A percentile compares a stretch with the other conserved stretches of the same genome.
phyloP scores from a whole-genome alignment of 2,888 invertebrate genomes.

The Incurvaria masculella region DNA sequence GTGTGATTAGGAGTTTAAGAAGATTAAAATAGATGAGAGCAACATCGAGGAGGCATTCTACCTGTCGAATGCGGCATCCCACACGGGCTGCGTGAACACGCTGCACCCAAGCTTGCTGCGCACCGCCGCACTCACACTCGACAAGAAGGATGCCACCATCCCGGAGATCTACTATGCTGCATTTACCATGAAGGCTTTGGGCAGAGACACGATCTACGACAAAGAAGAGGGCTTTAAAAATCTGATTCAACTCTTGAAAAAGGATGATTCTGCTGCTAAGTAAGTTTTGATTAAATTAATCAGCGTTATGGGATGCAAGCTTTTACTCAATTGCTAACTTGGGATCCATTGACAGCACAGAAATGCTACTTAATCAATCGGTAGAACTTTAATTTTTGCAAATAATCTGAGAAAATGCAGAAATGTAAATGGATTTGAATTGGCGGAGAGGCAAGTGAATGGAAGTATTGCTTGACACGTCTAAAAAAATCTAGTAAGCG shows the following conservation, averaged over 20 bases:
- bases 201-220: conserved; percentile 60
- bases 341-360: no score
- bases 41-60: conserved; percentile 62
- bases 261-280: conserved; percentile 77
- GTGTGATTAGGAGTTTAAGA: conserved; percentile 36
- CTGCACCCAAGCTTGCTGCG: conserved; percentile 47
- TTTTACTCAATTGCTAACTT: not conserved
- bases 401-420: no score
- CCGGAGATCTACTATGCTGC: conserved; percentile 74
- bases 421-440: no score
- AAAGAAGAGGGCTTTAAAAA: conserved; percentile 68
- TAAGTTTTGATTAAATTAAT: conserved; percentile 30
- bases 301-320: not conserved
- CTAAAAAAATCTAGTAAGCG: no score
- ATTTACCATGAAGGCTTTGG: conserved; percentile 64
- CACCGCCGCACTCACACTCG: conserved; percentile 55
- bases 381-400: no score
- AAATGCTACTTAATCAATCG: no score
- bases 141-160: conserved; percentile 63
- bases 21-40: conserved; percentile 33
- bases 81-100: conserved; percentile 53
- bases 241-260: conserved; percentile 73
- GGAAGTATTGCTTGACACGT: no score
- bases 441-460: no score
- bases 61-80: conserved; percentile 59